Percentiles rank a stretch among this genome's conserved stretches.
These are phyloP conservation scores for Clarias pachynema DNA, from an alignment of 2,797 vertebrate genomes.

Conservation along the genomic window DNA sequence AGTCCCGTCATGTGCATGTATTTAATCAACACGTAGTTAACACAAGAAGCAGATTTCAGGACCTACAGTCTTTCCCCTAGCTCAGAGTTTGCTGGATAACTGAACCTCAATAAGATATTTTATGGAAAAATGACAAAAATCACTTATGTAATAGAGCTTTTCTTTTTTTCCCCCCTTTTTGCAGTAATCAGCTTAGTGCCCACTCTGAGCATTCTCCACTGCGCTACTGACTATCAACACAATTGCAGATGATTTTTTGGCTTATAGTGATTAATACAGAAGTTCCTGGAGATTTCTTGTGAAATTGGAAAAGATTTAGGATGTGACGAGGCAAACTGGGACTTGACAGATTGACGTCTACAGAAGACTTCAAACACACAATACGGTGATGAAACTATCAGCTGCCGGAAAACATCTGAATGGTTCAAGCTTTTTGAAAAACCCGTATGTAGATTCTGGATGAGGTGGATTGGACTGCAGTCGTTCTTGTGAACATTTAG, in stretches of 20 bases:
- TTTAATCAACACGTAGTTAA: conserved; percentile 9
- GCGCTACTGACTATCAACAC: neutral
- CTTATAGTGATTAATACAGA: conserved; percentile 5
- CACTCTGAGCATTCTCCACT: neutral
- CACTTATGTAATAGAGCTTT: conserved; percentile 4
- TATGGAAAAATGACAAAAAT: conserved; percentile 2
- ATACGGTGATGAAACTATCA: too few species aligned
- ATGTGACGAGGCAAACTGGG: too few species aligned
- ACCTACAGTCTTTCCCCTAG: neutral
- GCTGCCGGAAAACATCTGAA: too few species aligned
- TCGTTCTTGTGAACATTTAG: too few species aligned
- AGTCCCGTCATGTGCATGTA: neutral
- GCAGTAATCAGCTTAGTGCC: conserved; percentile 11
- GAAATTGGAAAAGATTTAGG: neutral
- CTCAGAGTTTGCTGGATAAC: neutral
- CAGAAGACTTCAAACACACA: too few species aligned
- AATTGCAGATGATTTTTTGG: neutral
- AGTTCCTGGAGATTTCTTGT: neutral
- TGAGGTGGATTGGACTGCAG: too few species aligned
- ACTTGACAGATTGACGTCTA: neutral
- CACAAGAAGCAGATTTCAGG: conserved; percentile 1
- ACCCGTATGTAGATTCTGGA: too few species aligned
- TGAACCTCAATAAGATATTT: neutral
- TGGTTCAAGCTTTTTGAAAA: too few species aligned
- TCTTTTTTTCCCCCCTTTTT: neutral